Base-by-base conservation (phyloP, 2,888 invertebrate genomes). In the Oegoconia quadripuncta region DNA sequence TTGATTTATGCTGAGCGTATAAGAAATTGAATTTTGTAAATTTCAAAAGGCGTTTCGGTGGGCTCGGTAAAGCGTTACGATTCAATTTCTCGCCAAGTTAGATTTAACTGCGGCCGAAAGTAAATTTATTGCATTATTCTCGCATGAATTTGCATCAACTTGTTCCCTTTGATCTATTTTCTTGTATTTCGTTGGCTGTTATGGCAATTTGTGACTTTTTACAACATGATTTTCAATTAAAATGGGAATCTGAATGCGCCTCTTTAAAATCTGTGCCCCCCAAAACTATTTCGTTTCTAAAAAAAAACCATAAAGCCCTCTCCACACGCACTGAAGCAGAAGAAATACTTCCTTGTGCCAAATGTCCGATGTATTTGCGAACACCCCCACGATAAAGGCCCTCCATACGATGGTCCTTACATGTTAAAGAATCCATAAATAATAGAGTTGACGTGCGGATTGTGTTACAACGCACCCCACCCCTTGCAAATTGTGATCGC, bases 371-470 rank as follows among this genome's bases (percentile, higher is more conserved):
- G 52, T 64, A 63, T 60, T 63, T 61, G 59, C 56, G 56, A 50
- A 52, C 67, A 50, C 55, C 58, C 68, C 57, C 51, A 37, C 50
- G 42, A 38, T 25, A 18, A 28, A 17, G 50, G 35, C 42, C 56
- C 67, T 57, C 59, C 67, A 65, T 66, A 59, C 74, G 57, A 72
- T 59, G 38, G 74, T 74, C 77, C 86, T 86, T 82, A 83, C 84
- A 81, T 86, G 87, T 86, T 86, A 79, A 86, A 86, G 87, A 87
- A 86, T 82, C 87, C 87, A 84, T 87, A 83, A 87, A 86, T 87
- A 87, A 86, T 87, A 86, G 75, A 87, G 81, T 86, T 84, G 86
- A 82, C 86, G 86, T 76, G 72, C 61, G 80, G 80, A 82, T 82
- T 82, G 75, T 79, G 74, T 80, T 79, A 74, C 80, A 64, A n/a